These are phyloP conservation scores for Helobdella robusta DNA, from an alignment of 2,888 invertebrate genomes.

Conservation along the genomic window DNA sequence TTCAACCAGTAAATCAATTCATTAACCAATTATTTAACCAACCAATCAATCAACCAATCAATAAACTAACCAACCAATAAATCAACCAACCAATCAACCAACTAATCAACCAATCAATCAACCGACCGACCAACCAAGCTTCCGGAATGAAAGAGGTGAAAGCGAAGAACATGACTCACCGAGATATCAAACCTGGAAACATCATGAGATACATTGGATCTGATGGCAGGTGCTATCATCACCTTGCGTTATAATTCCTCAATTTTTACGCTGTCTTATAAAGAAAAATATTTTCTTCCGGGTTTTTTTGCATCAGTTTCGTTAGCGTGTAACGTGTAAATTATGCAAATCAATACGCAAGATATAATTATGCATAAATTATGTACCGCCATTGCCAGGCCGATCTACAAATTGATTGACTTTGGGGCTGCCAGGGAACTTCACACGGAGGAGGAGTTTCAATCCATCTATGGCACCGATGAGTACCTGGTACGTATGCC, in stretches of 20 bases:
- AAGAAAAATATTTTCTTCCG: not conserved
- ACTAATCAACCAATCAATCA: too few species aligned
- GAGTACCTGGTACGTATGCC: slow-evolving; percentile 62
- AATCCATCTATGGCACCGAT: slow-evolving; percentile 89
- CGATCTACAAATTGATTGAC: slow-evolving; percentile 79
- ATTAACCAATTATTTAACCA: too few species aligned
- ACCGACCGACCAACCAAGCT: slow-evolving; percentile 52
- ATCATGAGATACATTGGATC: slow-evolving; percentile 91
- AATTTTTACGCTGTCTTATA: not conserved
- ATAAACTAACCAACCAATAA: too few species aligned
- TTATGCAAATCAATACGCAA: too few species aligned
- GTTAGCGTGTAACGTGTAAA: too few species aligned
- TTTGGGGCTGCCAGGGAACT: slow-evolving; percentile 91
- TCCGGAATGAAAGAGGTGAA: slow-evolving; percentile 90
- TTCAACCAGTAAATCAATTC: too few species aligned
- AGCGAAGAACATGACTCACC: slow-evolving; percentile 82
- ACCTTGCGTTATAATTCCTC: not conserved
- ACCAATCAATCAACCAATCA: too few species aligned
- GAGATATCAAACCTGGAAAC: slow-evolving; percentile 90
- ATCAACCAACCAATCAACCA: too few species aligned
- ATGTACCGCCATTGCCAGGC: too few species aligned
- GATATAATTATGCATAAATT: too few species aligned
- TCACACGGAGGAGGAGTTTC: slow-evolving; percentile 79
- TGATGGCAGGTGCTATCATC: slow-evolving; percentile 63
- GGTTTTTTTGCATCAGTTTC: not conserved